A percentile compares a stretch with the other conserved stretches of the same genome.
These are phyloP conservation scores for Laspeyria flexula DNA, from an alignment of 2,888 invertebrate species.

Conservation along the genomic window DNA sequence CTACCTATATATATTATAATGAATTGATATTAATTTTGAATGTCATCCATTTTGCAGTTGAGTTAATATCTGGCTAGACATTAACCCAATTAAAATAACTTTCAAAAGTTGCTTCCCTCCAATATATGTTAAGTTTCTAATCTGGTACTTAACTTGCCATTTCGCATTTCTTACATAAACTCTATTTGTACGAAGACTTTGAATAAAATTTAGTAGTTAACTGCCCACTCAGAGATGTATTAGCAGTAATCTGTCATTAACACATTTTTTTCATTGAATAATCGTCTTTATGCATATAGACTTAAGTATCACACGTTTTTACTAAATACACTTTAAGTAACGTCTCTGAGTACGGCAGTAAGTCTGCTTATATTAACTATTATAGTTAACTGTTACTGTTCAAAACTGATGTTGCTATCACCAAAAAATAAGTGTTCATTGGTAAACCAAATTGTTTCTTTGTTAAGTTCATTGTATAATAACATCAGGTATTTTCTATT, in stretches of 20 bases:
- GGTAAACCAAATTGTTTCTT: conserved; percentile 48
- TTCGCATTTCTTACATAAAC: conserved; percentile 40
- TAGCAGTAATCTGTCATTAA: too few species aligned
- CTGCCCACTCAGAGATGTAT: too few species aligned
- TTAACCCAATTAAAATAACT: background rate
- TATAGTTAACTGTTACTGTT: conserved; percentile 24
- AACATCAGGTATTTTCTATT: background rate
- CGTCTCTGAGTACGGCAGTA: too few species aligned
- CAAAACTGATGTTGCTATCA: conserved; percentile 41
- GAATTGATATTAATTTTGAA: too few species aligned
- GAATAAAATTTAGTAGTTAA: conserved; percentile 17
- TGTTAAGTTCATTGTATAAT: conserved; percentile 24
- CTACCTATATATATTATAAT: too few species aligned
- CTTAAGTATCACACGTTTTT: too few species aligned
- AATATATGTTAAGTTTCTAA: conserved; percentile 14
- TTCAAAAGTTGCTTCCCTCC: conserved; percentile 5
- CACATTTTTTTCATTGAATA: too few species aligned
- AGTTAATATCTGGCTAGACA: too few species aligned
- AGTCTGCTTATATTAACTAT: conserved; percentile 20
- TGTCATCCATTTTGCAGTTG: too few species aligned
- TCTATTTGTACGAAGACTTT: conserved; percentile 28
- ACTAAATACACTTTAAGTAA: too few species aligned
- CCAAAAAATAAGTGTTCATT: conserved; percentile 69
- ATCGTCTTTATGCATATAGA: too few species aligned
- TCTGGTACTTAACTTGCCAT: conserved; percentile 49